Conservation (phyloP, 2,113 vertebrate genomes). For the Nyctibius bracteatus region DNA sequence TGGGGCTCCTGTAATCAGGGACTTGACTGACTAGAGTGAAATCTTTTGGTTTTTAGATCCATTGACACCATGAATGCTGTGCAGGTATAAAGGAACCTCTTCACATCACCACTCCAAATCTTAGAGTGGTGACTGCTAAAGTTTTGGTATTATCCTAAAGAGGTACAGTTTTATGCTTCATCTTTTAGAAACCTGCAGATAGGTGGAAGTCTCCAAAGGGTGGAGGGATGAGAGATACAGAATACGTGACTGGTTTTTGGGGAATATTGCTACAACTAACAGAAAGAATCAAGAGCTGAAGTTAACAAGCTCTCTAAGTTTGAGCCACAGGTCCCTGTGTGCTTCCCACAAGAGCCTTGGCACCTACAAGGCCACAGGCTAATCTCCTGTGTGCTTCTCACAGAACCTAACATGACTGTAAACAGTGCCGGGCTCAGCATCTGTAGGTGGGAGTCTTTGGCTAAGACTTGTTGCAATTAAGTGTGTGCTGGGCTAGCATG, state of each 20-base stretch:
- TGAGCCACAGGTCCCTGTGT: too few relatives aligned
- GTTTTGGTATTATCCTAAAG: background rate
- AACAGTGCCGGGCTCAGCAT: too few relatives aligned
- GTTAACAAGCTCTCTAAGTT: too few relatives aligned
- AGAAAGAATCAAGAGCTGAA: too few relatives aligned
- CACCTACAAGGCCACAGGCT: too few relatives aligned
- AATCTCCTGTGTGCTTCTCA: too few relatives aligned
- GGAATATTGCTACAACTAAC: too few relatives aligned
- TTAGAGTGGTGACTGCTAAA: background rate
- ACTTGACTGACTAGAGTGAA: background rate
- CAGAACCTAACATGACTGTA: too few relatives aligned
- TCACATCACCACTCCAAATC: accelerated
- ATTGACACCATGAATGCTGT: background rate
- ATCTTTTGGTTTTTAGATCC: background rate
- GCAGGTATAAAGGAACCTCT: background rate
- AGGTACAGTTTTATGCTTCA: background rate
- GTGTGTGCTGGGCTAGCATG: too few relatives aligned
- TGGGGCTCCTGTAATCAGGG: background rate
- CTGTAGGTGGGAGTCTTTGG: too few relatives aligned
- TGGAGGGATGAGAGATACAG: background rate
- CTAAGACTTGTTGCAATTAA: too few relatives aligned
- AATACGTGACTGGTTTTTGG: background rate
- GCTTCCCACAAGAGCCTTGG: too few relatives aligned
- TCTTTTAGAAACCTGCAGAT: background rate
- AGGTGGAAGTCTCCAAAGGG: background rate